Base-by-base conservation (phyloP, 2,113 vertebrate genomes). In the Eretmochelys imbricata region DNA sequence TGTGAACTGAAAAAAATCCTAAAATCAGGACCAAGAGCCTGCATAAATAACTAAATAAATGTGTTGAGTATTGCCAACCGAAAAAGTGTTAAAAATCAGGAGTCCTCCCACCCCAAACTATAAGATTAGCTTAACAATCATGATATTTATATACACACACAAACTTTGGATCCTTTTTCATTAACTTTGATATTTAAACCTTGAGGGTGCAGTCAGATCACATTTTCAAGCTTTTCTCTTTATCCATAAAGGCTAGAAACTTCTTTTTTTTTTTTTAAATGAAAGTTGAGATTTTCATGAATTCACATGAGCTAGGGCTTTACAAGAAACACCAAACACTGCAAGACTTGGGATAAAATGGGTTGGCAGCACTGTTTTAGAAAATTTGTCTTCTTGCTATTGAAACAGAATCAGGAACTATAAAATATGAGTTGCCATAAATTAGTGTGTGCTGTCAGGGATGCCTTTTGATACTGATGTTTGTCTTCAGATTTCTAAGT, bases 361-460 rank as follows among this genome's bases (percentile, higher is more conserved):
- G n/a, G 65, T n/a, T 75, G 65, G 31, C 91, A 42, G 35, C 42
- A 24, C 27, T 27, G 75, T 81, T 10, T 83, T 93, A 57, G 50
- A 59, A 87, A 72, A 29, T 8, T 84, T n/a, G 80, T 51, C 62
- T 84, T 88, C 94, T 82, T 42, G 3, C 24, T 72, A 84, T 51
- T 54, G 90, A 94, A 95, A 97, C 54, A 91, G 38, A 88, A 89
- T 8, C 13, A 87, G 84, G 38, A 35, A 78, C 90, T 89, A 62
- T 25, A 92, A 84, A 93, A 84, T 25, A 91, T 91, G 9, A 22
- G 35, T 19, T 38, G 17, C 65, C 65, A 38, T 72, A 92, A 85
- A 31, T 7, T 81, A 89, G 62, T 16, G 53, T 84, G 13, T 2
- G 51, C 24, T 38, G 80, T 27, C n/a, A 76, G 57, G 10, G 82